Base-by-base conservation (phyloP, 53 echinoderm and acorn worm genomes). In the Echinometra lucunter region DNA sequence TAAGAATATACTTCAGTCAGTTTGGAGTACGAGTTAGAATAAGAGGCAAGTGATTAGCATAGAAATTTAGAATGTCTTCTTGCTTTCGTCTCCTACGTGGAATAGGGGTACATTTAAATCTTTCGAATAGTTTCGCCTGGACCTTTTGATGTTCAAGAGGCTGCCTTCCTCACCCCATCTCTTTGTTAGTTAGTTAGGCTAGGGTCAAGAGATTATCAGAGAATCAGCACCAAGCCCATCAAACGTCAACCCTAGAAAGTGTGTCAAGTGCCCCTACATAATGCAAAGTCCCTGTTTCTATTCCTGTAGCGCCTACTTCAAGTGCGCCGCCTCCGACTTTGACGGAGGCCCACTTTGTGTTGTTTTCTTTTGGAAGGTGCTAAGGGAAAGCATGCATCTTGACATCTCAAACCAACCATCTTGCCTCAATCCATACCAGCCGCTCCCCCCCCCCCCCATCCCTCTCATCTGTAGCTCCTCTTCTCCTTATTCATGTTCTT, bases 231-330 rank as follows among this genome's bases (percentile, higher is more conserved):
- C 88, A 16, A 88, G 88, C 88, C n/a, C 57, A 56, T 88, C 88
- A 88, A 45, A 88, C 88, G 30, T 49, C 49, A 88, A 47, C 53
- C 32, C 30, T 56, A 56, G 30, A 88, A 88, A 88, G 55, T 88
- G 88, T 88, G 88, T 57, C 88, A 88, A 88, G 49, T 88, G 53
- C 88, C 17, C 88, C 88, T 88, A 56, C 28, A 88, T 25, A 88
- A 88, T 88, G 88, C 88, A 88, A 88, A 88, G 88, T 88, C 56
- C 88, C 78, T 78, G 78, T 78, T 78, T 35, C 78, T 78, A 78
- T 78, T 78, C 78, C 78, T 78, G 78, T 40, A 30, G 38, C 19
- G 38, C 38, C 30, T 42, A 78, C 78, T 78, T 78, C 78, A 78
- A 78, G 78, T 78, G 78, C 17, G 40, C 40, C 42, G 38, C 35